Base-by-base conservation (phyloP, 1,140 invertebrate genomes). In the Sinella curviseta region DNA sequence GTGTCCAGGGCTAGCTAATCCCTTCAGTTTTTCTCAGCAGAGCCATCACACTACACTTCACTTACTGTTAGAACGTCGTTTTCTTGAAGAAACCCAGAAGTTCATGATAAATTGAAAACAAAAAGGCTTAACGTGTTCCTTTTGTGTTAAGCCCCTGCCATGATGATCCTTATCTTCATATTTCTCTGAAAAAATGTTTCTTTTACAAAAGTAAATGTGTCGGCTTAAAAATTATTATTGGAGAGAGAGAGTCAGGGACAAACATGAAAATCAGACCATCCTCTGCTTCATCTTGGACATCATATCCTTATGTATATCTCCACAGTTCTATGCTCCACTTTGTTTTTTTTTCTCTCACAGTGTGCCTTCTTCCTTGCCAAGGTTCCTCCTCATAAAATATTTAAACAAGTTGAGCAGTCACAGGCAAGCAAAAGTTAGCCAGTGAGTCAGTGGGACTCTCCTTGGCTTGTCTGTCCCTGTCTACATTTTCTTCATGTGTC, bases 31-130 rank as follows among this genome's bases (percentile, higher is more conserved):
- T 65, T 4, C 16, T 26, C 57, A 65, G 8, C 57, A 65, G 57
- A 48, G 39, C 39, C 39, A 48, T 48, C 39, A 48, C 39, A 20
- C 20, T 48, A n/a, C n/a, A n/a, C 20, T 48, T 48, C 39, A 12
- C 39, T 20, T 48, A 48, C 20, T 20, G 8, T 48, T 48, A 48
- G 39, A 8, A 48, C 20, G 20, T 48, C 39, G 8, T 48, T 48
- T 48, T 20, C 39, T 12, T 48, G 39, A 65, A 65, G 26, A 65
- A 65, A n/a, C 24, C 26, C 57, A 65, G 57, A 65, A 70, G 65
- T 70, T 70, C 65, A 70, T 70, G 65, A 70, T 24, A 70, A 70
- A 70, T 70, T 31, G 65, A 33, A 70, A 70, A 70, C 65, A 70
- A 70, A 70, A 33, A 70, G 65, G 65, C 65, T 70, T 70, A 70